Conservation (phyloP, 2,888 invertebrate genomes). For the Heliconius ethilla region DNA sequence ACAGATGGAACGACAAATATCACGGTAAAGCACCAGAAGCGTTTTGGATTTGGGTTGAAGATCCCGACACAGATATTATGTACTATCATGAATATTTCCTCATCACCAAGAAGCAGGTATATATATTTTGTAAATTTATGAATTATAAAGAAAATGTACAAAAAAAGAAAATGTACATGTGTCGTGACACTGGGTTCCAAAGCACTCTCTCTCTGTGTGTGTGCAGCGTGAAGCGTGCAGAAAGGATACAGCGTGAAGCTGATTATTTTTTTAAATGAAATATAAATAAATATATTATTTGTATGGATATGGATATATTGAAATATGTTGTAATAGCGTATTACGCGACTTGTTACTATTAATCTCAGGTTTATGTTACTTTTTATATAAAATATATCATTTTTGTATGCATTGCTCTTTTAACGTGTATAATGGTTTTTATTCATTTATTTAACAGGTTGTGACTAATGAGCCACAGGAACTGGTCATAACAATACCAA, state of each 20-base stretch:
- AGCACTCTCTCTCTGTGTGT: too few species aligned
- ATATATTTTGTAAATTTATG: not conserved
- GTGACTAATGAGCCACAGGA: conserved; percentile 88
- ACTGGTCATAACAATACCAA: conserved; percentile 96
- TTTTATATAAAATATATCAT: not conserved
- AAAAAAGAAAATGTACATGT: too few species aligned
- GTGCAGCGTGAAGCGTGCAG: too few species aligned
- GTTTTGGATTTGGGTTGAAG: conserved; percentile 99
- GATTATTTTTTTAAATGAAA: not conserved
- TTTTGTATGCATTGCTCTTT: not conserved
- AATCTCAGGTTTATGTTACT: too few species aligned
- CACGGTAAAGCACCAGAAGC: conserved; percentile 94
- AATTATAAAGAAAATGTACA: too few species aligned
- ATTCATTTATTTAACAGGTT: conserved; percentile 77
- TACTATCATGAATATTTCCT: conserved; percentile 97
- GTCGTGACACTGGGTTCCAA: too few species aligned
- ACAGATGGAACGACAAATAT: conserved; percentile 93
- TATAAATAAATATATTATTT: not conserved
- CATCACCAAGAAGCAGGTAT: conserved; percentile 90
- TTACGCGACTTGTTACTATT: not conserved
- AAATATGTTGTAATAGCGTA: too few species aligned
- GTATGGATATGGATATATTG: not conserved
- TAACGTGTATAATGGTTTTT: not conserved
- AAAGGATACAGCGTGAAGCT: too few species aligned
- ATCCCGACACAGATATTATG: conserved; percentile 95